Evolutionary conservation across 2,113 vertebrate genomes (phyloP).

Genomic region (Ariopsis seemanni): DNA sequence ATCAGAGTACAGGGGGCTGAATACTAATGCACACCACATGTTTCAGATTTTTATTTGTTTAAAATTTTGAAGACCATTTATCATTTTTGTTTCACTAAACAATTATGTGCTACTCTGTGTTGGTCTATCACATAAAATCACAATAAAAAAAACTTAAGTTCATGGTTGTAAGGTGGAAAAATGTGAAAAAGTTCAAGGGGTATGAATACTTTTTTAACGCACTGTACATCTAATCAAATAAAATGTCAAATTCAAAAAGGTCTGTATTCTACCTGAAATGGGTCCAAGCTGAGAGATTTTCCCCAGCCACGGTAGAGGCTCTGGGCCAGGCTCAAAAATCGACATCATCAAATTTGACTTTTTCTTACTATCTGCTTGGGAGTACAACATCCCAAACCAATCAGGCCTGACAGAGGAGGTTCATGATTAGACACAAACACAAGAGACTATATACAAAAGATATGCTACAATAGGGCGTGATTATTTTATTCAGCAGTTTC

Average conservation of each 20-base stretch:
- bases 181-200: too few relatives aligned
- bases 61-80: too few relatives aligned
- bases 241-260: not conserved
- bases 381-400: conserved; percentile 98
- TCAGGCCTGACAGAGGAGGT: conserved; percentile 75
- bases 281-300: conserved; percentile 92
- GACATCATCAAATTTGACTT: conserved; percentile 99
- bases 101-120: too few relatives aligned
- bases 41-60: too few relatives aligned
- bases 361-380: conserved; percentile 99
- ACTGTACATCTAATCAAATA: not conserved
- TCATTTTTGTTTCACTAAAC: too few relatives aligned
- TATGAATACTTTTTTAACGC: too few relatives aligned
- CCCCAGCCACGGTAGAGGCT: conserved; percentile 94
- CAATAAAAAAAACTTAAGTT: too few relatives aligned
- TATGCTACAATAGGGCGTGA: not conserved
- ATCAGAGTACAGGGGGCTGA: too few relatives aligned
- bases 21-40: too few relatives aligned
- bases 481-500: conserved; percentile 45
- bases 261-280: conserved; percentile 83
- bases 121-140: too few relatives aligned
- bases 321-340: conserved; percentile 88
- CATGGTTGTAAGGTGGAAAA: too few relatives aligned
- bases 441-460: not conserved
- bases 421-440: not conserved